Percentiles rank a stretch among this genome's conserved stretches.
These are phyloP conservation scores for Baccha elongata DNA, from an alignment of 2,888 invertebrate genomes.

Conservation along the genomic window DNA sequence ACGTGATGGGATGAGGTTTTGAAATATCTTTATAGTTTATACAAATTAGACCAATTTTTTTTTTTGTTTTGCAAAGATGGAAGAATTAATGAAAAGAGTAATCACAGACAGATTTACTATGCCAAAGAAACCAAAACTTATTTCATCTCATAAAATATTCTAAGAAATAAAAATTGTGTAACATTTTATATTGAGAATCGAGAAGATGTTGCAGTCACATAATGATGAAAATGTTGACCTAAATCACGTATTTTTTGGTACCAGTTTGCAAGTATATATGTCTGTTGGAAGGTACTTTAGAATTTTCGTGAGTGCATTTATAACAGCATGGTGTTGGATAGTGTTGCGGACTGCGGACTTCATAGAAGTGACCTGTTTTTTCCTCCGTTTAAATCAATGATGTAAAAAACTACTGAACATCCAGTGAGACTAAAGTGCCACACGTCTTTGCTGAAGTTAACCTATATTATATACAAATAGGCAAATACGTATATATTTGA, in stretches of 20 bases:
- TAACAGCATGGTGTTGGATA: no score
- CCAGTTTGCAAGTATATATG: no score
- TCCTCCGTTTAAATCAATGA: no score
- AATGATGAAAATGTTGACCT: conserved; percentile 10
- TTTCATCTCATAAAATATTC: not conserved
- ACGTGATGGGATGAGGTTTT: not conserved
- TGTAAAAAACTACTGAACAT: no score
- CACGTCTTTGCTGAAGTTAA: no score
- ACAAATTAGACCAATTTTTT: not conserved
- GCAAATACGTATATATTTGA: no score
- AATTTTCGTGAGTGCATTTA: no score
- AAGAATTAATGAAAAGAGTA: conserved; percentile 3
- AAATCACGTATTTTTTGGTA: conserved; percentile 15
- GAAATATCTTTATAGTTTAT: not conserved
- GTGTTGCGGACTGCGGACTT: no score
- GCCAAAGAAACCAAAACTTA: not conserved
- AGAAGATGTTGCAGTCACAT: conserved; percentile 6
- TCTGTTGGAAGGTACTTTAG: no score
- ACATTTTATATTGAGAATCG: not conserved
- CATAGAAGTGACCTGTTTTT: no score
- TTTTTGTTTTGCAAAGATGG: not conserved
- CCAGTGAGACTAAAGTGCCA: no score
- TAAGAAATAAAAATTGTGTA: not conserved
- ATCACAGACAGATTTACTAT: not conserved
- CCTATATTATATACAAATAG: no score